Evolutionary conservation across 2,797 vertebrate genomes (phyloP), one percentile per base, ranked within the genome.

Genomic region (Sebastes hubbsi): DNA sequence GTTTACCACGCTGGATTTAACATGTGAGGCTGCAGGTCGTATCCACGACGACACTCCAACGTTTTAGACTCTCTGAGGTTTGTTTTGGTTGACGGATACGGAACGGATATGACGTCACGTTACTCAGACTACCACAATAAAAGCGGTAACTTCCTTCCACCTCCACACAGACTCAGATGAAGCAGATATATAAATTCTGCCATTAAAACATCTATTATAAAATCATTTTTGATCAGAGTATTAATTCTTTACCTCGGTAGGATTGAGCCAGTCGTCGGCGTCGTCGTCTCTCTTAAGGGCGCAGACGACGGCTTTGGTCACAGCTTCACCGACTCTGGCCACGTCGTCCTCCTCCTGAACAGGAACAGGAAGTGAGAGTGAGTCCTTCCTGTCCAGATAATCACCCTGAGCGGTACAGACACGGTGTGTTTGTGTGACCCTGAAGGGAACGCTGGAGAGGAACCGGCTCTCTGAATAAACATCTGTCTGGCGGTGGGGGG

Each of bases 251-350:
- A 99, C 99, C 97, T 99, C 98, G 0, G 99, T 99, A 73, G 99
- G 97, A 89, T 99, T 99, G 78, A 99, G 95, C 99, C 99, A 99
- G 78, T 87, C 49, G 67, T 95, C 95, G 1, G 81, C 22, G 79
- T 94, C 95, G 78, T 93, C 87, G 0, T 94, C 90, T 2, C 94
- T 94, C 91, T 99, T 99, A 79, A 99, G 76, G 8, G 97, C 97
- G 6, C 96, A 98, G 20, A 99, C 96, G 1, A 99, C 84, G 6
- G 89, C 92, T 78, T 95, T 97, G 72, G 97, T 97, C 83, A 99
- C 91, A 4, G 98, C 98, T 87, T 99, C 98, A 56, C 96, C 94
- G 1, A 99, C 95, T 49, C 98, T 95, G 4, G 96, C 96, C 77
- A 95, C 89, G 42, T 98, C 96, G 75, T 99, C 99, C 22, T 77